phyloP scores from a whole-genome alignment of 2,113 vertebrate genomes.

The Grantiella picta region DNA sequence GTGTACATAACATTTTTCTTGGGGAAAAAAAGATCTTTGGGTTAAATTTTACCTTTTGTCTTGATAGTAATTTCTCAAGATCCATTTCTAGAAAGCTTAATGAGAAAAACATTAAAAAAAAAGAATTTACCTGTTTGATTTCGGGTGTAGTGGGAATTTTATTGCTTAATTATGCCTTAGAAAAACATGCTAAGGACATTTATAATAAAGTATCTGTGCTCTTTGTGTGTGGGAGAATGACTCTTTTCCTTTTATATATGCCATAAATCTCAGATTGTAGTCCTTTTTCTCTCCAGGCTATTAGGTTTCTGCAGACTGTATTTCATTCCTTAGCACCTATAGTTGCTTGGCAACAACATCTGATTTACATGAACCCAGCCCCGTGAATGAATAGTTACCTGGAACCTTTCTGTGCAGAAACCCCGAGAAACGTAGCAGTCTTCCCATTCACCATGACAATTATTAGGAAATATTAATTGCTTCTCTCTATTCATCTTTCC shows the following conservation, averaged over 20 bases:
- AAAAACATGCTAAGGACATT: constrained; percentile 40
- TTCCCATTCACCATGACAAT: not conserved
- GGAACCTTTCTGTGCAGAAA: constrained; percentile 39
- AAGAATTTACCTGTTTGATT: constrained; percentile 1
- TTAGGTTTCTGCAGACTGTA: constrained; percentile 62
- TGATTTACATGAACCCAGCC: constrained; percentile 54
- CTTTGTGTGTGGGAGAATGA: constrained; percentile 32
- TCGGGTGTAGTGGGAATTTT: constrained; percentile 16
- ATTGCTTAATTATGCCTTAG: constrained; percentile 50
- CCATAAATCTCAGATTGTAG: constrained; percentile 60
- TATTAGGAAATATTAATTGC: constrained; percentile 52
- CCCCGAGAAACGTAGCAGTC: not conserved
- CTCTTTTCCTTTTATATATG: constrained; percentile 42
- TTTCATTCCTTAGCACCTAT: constrained; percentile 68
- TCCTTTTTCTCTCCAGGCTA: constrained; percentile 62
- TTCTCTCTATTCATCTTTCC: not conserved
- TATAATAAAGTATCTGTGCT: constrained; percentile 47
- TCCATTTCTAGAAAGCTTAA: not conserved
- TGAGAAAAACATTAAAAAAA: not conserved
- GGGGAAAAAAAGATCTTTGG: not conserved
- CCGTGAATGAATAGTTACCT: constrained; percentile 45
- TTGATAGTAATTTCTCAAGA: constrained; percentile 3
- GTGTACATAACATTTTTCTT: not conserved
- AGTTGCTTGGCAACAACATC: constrained; percentile 67
- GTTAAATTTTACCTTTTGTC: constrained; percentile 7